phyloP scores from a whole-genome alignment of 2,888 invertebrate genomes.

The Xanthia icteritia region DNA sequence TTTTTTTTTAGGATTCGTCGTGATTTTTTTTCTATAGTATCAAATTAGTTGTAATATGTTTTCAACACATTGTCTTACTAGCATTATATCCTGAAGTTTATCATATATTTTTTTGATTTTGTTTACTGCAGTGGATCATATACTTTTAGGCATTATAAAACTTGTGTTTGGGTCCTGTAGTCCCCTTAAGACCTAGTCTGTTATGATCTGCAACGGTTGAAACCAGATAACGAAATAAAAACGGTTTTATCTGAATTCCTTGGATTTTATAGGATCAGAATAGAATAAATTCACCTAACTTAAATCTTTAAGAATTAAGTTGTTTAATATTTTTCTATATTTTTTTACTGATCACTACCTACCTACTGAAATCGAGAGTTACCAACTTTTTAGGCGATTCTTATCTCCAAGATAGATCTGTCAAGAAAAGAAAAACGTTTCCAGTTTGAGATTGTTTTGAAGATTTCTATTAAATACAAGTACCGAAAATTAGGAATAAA shows the following conservation, averaged over 20 bases:
- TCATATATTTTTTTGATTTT: no score
- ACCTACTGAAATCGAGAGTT: no score
- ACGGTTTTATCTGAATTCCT: background rate
- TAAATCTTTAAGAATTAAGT: no score
- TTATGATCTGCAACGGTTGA: background rate
- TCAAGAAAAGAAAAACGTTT: background rate
- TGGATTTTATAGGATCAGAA: background rate
- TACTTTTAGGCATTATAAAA: no score
- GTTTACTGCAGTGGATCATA: no score
- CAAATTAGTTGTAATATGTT: no score
- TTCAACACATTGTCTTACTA: no score
- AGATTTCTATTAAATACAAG: slow-evolving; percentile 5
- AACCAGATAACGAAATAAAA: background rate
- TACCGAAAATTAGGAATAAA: slow-evolving; percentile 9
- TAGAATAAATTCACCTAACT: background rate
- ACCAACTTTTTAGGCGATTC: background rate
- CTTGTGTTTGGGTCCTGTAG: no score
- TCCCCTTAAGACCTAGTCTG: no score
- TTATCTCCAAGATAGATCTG: background rate
- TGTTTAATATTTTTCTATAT: background rate
- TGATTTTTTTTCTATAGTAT: no score
- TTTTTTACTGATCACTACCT: background rate
- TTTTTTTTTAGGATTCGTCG: no score
- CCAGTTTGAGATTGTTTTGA: background rate
- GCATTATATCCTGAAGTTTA: no score